Evolutionary conservation across 2,797 vertebrate genomes (phyloP).

Genomic region (Chaenodraco wilsoni): DNA sequence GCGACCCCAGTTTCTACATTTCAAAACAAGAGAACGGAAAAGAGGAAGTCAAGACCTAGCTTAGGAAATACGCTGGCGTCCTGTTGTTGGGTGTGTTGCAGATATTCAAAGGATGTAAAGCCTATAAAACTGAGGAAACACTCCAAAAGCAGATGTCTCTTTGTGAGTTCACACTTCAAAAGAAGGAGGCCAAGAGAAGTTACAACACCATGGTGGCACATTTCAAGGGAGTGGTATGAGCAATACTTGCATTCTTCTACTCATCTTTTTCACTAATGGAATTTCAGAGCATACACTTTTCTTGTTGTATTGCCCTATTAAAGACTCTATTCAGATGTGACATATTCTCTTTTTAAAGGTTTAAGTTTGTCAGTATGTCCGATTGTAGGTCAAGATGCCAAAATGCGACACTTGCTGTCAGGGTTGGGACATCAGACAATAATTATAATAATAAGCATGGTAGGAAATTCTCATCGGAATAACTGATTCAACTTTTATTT

Average conservation of each 20-base stretch:
- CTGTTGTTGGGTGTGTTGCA: constrained; percentile 63
- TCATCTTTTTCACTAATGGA: constrained; percentile 7
- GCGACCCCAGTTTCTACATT: constrained; percentile 22
- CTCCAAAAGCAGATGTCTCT: constrained; percentile 27
- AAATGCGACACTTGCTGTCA: background rate
- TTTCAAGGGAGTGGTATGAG: constrained; percentile 1
- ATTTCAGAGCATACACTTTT: background rate
- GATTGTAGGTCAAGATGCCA: background rate
- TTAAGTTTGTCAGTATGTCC: background rate
- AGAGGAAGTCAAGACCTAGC: constrained; percentile 58
- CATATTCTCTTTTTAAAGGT: background rate
- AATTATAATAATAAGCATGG: background rate
- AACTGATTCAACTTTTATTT: background rate
- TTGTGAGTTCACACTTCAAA: constrained; percentile 14
- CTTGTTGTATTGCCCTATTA: background rate
- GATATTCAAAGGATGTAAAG: constrained; percentile 41
- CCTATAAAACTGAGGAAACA: constrained; percentile 33
- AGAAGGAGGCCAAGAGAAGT: constrained; percentile 1
- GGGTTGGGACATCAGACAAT: background rate
- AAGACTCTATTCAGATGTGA: background rate
- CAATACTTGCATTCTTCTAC: background rate
- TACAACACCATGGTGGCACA: constrained; percentile 4
- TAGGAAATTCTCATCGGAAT: constrained; percentile 13
- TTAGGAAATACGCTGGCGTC: constrained; percentile 64
- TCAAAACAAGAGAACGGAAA: constrained; percentile 9